Percentiles rank a stretch among this genome's conserved stretches.
phyloP scores from a whole-genome alignment of 2,888 invertebrate species.

The Meta bourneti region DNA sequence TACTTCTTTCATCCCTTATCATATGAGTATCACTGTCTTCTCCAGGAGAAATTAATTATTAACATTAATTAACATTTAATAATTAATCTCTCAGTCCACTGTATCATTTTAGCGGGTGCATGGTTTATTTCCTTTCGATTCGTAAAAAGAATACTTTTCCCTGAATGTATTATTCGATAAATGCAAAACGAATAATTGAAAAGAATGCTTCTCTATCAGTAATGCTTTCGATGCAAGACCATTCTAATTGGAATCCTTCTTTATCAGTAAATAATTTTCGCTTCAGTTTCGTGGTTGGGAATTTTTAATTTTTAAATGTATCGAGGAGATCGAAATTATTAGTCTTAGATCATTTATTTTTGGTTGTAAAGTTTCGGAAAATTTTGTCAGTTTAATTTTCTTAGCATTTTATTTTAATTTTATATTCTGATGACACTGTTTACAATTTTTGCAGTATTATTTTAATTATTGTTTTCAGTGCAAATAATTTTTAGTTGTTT shows the following conservation, averaged over 20 bases:
- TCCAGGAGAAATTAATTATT: neutral
- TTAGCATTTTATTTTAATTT: no score
- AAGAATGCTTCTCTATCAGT: neutral
- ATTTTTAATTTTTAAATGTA: neutral
- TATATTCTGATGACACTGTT: no score
- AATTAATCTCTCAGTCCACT: neutral
- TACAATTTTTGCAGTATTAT: no score
- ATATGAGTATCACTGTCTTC: neutral
- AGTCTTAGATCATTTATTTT: no score
- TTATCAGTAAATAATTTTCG: neutral
- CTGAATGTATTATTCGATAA: neutral
- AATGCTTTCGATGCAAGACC: neutral
- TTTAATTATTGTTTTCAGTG: no score
- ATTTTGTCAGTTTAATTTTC: no score
- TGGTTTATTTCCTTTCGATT: neutral
- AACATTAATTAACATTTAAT: neutral
- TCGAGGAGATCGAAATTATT: neutral
- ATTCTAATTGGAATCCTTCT: neutral
- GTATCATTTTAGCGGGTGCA: neutral
- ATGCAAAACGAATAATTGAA: neutral
- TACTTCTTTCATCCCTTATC: neutral
- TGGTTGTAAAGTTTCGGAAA: no score
- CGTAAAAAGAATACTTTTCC: neutral
- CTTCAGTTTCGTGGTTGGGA: neutral
- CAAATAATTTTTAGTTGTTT: no score